Conservation (phyloP, 23 tunicate species). For the Oikopleura vanhoeffeni region DNA sequence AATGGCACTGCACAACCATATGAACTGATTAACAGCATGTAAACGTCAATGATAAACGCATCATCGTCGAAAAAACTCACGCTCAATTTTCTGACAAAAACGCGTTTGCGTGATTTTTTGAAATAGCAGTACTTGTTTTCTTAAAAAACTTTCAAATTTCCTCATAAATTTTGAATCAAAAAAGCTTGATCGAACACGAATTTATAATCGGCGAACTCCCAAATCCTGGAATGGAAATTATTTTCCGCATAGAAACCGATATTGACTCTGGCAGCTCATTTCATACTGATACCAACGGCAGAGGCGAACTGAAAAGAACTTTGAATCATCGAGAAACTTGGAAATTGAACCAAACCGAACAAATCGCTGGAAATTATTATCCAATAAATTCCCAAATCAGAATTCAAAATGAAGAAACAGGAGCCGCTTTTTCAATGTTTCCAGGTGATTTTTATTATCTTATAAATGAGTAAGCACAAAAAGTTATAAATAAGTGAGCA, state of each 20-base stretch:
- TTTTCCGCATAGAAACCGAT: background rate
- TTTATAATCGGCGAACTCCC: background rate
- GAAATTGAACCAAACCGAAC: slow-evolving; percentile 62
- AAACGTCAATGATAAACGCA: too few species aligned
- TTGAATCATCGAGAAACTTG: slow-evolving; percentile 40
- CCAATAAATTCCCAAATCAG: slow-evolving; percentile 58
- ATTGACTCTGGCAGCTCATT: background rate
- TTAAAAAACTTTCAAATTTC: background rate
- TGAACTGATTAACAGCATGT: too few species aligned
- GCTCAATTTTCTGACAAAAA: too few species aligned
- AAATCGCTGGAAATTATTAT: slow-evolving; percentile 80
- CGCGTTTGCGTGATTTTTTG: background rate
- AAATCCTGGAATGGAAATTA: background rate
- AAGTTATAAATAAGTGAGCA: too few species aligned
- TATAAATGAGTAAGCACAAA: too few species aligned
- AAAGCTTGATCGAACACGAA: background rate
- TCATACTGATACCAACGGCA: background rate
- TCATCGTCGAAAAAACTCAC: too few species aligned
- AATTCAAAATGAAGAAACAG: slow-evolving; percentile 29
- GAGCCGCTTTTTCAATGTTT: too few species aligned
- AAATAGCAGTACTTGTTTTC: background rate
- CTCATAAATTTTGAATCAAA: too few species aligned
- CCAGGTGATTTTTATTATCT: too few species aligned
- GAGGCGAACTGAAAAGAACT: background rate
- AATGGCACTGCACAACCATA: too few species aligned